Evolutionary conservation across 2,113 vertebrate genomes (phyloP), one percentile per base, ranked within the genome.

Genomic region (Cochlearius cochlearius): DNA sequence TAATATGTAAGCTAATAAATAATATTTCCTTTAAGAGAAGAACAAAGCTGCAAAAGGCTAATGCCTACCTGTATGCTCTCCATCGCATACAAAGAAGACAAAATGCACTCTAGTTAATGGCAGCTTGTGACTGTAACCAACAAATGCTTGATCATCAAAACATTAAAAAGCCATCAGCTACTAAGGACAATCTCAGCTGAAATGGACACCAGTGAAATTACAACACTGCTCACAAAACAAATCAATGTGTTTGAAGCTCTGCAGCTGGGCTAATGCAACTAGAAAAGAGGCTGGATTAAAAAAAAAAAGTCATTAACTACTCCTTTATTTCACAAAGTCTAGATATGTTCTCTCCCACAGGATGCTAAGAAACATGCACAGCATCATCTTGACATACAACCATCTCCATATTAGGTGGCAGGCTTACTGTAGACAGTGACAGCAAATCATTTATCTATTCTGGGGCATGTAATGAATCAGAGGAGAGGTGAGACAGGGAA

Each of bases 101-200:
- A 92, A 83, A 92, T 15, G 43, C 19, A 52, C 12, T 92, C 32
- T 67, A 43, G 71, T 81, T 87, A 79, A 56, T 29, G 19, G 25
- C 10, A 90, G 26, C 38, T 53, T 82, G 41, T 82, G 58, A 87
- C 39, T 92, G 47, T 72, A 75, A 78, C 52, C 30, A 93, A 63
- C n/a, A 71, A 87, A 75, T 4, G 12, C 39, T 85, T 59, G 43
- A 90, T 90, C 92, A 94, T 82, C 64, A 91, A 75, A 91, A 87
- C 43, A 72, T 64, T 87, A 85, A 94, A 89, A 96, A 78, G 8
- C 14, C 18, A 52, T 72, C 56, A 91, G 52, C 72, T 78, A 34
- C 23, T 59, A 71, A 85, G 7, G 47, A 64, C 43, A 74, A 68
- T 36, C 56, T 85, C 74, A 68, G 58, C 32, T 92, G 86, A 86